phyloP scores from a whole-genome alignment of 2,888 invertebrate genomes.

The Heliconius sara region DNA sequence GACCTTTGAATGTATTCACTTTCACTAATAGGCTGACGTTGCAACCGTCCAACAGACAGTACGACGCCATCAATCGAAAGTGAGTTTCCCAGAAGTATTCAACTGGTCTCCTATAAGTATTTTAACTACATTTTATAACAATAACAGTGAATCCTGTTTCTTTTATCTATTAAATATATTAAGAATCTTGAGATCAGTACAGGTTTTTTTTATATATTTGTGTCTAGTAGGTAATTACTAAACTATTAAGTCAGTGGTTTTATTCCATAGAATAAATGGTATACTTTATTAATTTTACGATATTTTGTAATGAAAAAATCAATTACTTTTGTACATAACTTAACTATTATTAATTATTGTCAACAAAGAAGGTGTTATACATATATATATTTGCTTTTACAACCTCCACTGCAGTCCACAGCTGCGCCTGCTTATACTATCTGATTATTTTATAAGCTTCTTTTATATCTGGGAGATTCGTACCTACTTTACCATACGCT shows the following conservation, averaged over 20 bases:
- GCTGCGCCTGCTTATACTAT: too few relatives aligned
- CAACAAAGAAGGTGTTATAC: too few relatives aligned
- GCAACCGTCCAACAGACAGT: conserved; percentile 53
- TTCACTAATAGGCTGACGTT: conserved; percentile 49
- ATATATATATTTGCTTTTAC: too few relatives aligned
- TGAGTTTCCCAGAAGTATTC: conserved; percentile 54
- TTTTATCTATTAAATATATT: conserved; percentile 8
- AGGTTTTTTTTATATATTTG: neutral
- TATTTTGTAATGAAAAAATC: neutral
- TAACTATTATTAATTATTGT: neutral
- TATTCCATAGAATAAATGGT: neutral
- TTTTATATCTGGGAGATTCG: too few relatives aligned
- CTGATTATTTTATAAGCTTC: too few relatives aligned
- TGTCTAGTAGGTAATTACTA: neutral
- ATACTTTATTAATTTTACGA: neutral
- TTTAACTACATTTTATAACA: conserved; percentile 12
- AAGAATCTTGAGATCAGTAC: neutral
- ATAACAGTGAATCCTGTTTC: neutral
- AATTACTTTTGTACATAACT: neutral
- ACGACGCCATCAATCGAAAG: conserved; percentile 62
- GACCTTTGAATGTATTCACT: conserved; percentile 56
- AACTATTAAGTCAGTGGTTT: neutral
- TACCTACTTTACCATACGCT: too few relatives aligned
- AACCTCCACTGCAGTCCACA: too few relatives aligned
- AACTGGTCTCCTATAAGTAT: conserved; percentile 30